Evolutionary conservation across 2,797 vertebrate genomes (phyloP), one percentile per base, ranked within the genome.

Genomic region (Furcifer pardalis): DNA sequence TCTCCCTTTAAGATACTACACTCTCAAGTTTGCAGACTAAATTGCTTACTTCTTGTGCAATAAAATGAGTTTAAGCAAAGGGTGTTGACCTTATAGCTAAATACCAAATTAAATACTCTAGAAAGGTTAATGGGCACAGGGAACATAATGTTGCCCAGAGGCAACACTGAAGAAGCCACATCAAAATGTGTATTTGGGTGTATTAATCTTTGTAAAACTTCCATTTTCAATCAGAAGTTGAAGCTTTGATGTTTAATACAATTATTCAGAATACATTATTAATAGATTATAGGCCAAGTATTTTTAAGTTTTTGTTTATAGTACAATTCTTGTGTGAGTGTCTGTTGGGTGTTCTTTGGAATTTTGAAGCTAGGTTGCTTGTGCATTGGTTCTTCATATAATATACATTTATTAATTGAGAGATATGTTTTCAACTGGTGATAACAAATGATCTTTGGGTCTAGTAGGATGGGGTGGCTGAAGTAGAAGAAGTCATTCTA

Each of bases 91-190:
- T 93, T 89, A 27, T 86, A 27, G 37, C 44, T 49, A 83, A 89
- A 32, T 79, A 0, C 2, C 1, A 86, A 84, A 90, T 84, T 77
- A 90, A 85, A 89, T 85, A 49, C 84, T 87, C 62, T 0, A 4
- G 42, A 92, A 91, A 92, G 89, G 92, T 92, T 90, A 90, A 90
- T 86, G 89, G 85, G 83, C 75, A 56, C 25, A 2, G 15, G 86
- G 44, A 7, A 12, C 65, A 74, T 85, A 7, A 2, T 7, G 82
- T 74, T 30, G 37, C 27, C 19, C 77, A 0, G 6, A 52, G 65
- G 25, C 5, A 1, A 13, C 1, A 79, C 23, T 78, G n/a, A 63
- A n/a, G 13, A 77, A 7, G 0, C 40, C 46, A 17, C 52, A 17
- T 19, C 65, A 27, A 77, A 30, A 23, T 0, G 0, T 1, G 62